A percentile compares a stretch with the other conserved stretches of the same genome.
These are phyloP conservation scores for Anastrepha obliqua DNA, from an alignment of 1,140 invertebrate species.

Conservation along the genomic window DNA sequence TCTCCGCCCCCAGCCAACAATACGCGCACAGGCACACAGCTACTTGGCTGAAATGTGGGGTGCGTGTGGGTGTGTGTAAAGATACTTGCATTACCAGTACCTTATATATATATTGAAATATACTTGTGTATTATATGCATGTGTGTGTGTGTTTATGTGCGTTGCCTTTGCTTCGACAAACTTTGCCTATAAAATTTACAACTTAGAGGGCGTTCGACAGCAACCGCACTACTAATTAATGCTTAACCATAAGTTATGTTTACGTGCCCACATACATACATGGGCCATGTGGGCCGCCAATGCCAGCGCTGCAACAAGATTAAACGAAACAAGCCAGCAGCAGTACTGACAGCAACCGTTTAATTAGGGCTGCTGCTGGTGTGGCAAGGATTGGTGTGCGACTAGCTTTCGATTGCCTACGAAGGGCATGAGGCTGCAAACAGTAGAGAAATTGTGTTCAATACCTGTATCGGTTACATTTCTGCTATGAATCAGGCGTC, in stretches of 20 bases:
- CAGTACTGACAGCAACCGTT: too few relatives aligned
- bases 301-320: not conserved
- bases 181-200: constrained; percentile 36
- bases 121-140: not conserved
- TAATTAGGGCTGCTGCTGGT: too few relatives aligned
- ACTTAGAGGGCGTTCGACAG: constrained; percentile 27
- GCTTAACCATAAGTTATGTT: constrained; percentile 50
- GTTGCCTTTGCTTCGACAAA: not conserved
- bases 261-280: not conserved
- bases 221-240: constrained; percentile 51
- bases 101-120: not conserved
- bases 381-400: too few relatives aligned
- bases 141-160: not conserved
- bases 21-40: not conserved
- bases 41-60: too few relatives aligned
- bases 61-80: not conserved
- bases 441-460: too few relatives aligned
- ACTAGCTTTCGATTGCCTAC: too few relatives aligned
- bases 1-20: not conserved
- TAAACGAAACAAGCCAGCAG: too few relatives aligned
- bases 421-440: too few relatives aligned
- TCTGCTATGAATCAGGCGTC: too few relatives aligned
- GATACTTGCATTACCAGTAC: too few relatives aligned
- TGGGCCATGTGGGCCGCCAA: not conserved
- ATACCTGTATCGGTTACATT: too few relatives aligned